phyloP scores from a whole-genome alignment of 2,888 invertebrate species.

The Cosmorhoe ocellata region DNA sequence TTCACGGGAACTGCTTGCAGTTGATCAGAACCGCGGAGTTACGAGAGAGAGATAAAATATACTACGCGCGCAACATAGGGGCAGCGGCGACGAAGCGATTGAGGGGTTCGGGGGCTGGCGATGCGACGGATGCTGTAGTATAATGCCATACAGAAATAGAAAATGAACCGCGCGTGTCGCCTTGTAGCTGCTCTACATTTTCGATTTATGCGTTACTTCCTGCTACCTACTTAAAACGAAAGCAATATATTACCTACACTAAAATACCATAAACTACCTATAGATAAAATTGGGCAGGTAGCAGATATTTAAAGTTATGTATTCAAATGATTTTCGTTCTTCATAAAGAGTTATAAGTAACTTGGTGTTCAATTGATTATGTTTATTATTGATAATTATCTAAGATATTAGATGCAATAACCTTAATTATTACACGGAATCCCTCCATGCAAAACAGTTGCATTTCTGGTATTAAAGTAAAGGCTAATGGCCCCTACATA shows the following conservation, averaged over 20 bases:
- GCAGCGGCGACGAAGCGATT: conserved; percentile 39
- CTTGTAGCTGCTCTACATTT: conserved; percentile 61
- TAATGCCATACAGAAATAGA: conserved; percentile 64
- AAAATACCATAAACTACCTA: background rate
- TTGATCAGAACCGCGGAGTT: conserved; percentile 35
- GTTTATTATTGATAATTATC: too few relatives aligned
- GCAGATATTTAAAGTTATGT: too few relatives aligned
- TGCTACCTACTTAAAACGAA: conserved; percentile 37
- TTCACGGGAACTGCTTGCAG: conserved; percentile 28
- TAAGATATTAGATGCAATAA: too few relatives aligned
- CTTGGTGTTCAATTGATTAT: too few relatives aligned
- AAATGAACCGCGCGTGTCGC: conserved; percentile 52
- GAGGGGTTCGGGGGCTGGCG: conserved; percentile 26
- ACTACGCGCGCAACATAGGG: conserved; percentile 20
- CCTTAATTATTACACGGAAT: too few relatives aligned
- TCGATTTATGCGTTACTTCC: conserved; percentile 68
- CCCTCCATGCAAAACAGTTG: too few relatives aligned
- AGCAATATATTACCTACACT: conserved; percentile 12
- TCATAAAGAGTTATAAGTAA: too few relatives aligned
- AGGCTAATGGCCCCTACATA: too few relatives aligned
- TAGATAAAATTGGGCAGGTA: too few relatives aligned
- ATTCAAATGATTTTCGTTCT: too few relatives aligned
- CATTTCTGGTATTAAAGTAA: too few relatives aligned
- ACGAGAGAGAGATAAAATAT: conserved; percentile 25
- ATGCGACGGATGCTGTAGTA: conserved; percentile 63